phyloP scores from a whole-genome alignment of 2,797 vertebrate genomes.

The Pseudochirops cupreus region DNA sequence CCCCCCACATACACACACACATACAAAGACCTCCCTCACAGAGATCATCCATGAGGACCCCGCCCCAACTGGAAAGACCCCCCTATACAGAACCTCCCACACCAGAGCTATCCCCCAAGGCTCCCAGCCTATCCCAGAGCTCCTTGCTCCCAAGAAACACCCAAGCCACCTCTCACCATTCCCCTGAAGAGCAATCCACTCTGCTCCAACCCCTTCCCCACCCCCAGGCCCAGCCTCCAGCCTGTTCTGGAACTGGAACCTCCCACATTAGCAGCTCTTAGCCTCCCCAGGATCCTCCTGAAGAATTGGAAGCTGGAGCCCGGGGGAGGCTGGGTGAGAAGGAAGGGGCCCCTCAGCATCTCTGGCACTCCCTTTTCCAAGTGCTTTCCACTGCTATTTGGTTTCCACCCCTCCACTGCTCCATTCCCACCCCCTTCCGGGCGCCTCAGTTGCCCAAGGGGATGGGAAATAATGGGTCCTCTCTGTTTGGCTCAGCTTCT shows the following conservation, averaged over 20 bases:
- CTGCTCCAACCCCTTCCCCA: not conserved
- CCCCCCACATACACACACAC: too few relatives aligned
- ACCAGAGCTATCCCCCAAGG: not conserved
- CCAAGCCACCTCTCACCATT: not conserved
- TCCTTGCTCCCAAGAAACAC: not conserved
- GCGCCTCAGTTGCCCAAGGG: not conserved
- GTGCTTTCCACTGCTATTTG: not conserved
- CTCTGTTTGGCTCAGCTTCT: not conserved
- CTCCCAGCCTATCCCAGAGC: not conserved
- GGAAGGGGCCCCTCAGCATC: slow-evolving; percentile 1
- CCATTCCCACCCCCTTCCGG: not conserved
- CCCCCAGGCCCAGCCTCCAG: not conserved
- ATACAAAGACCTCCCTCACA: not conserved
- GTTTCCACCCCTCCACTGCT: not conserved
- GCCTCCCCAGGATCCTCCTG: not conserved
- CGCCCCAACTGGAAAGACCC: not conserved
- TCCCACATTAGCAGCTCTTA: slow-evolving; percentile 1
- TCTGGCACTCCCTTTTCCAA: not conserved
- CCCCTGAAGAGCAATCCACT: not conserved
- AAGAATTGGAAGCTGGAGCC: not conserved
- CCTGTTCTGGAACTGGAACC: not conserved
- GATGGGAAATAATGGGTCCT: not conserved
- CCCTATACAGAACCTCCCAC: not conserved
- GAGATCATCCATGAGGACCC: not conserved
- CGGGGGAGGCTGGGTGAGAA: slow-evolving; percentile 13